Evolutionary conservation across 2,888 invertebrate species (phyloP).

Genomic region (Ypsolopha scabrella): DNA sequence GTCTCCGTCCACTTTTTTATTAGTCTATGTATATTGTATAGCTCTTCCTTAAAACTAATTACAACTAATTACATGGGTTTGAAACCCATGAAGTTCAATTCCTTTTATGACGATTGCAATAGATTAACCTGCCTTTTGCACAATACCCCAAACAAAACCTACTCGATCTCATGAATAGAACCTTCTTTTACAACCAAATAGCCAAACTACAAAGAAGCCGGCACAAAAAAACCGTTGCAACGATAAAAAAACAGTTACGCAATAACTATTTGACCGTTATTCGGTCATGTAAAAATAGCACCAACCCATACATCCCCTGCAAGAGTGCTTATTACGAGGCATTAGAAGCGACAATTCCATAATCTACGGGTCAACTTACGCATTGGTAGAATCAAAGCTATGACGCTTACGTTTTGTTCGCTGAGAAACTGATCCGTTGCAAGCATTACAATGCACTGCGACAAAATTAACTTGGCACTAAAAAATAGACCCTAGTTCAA

Average conservation of each 20-base stretch:
- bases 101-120: no score
- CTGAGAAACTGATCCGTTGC: neutral
- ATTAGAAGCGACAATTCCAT: no score
- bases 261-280: neutral
- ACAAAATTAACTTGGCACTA: neutral
- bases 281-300: neutral
- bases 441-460: neutral
- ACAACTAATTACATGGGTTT: no score
- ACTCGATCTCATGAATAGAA: neutral
- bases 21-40: no score
- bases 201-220: neutral
- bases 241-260: neutral
- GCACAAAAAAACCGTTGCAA: slow-evolving; percentile 2
- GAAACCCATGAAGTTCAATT: no score
- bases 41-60: no score
- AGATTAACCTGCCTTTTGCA: no score
- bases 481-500: neutral
- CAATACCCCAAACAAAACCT: no score
- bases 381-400: neutral
- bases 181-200: neutral
- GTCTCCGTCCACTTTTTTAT: no score
- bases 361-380: no score
- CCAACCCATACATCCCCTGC: no score
- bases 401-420: neutral
- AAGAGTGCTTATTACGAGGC: no score